A percentile compares a stretch with the other conserved stretches of the same genome.
Evolutionary conservation across 2,888 invertebrate genomes (phyloP).

Genomic region (Cataglyphis altisquamis): DNA sequence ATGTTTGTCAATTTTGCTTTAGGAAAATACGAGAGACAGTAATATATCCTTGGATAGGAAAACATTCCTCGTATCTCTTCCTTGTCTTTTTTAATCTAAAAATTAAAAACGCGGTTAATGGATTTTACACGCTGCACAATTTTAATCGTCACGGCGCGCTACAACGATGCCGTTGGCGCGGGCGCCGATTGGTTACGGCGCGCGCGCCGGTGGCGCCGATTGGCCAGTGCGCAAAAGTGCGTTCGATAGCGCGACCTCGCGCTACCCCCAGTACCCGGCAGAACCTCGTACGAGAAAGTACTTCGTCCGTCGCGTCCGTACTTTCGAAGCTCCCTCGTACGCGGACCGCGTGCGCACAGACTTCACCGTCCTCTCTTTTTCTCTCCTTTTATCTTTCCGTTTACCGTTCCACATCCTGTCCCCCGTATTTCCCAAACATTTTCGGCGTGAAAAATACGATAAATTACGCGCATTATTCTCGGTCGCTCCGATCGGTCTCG

Average conservation of each 20-base stretch:
- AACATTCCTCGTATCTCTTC: neutral
- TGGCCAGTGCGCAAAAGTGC: conserved; percentile 81
- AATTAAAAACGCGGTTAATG: conserved; percentile 24
- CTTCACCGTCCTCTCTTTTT: conserved; percentile 39
- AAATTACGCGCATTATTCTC: neutral
- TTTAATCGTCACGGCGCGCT: conserved; percentile 63
- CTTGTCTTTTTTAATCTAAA: neutral
- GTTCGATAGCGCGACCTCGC: conserved; percentile 83
- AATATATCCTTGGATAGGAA: neutral
- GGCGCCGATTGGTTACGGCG: conserved; percentile 61
- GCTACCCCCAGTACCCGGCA: conserved; percentile 84
- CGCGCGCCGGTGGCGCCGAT: conserved; percentile 77
- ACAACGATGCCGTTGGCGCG: conserved; percentile 55
- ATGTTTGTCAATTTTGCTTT: conserved; percentile 28
- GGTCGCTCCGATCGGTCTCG: conserved; percentile 20
- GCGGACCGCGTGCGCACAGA: conserved; percentile 62
- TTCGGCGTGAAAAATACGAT: neutral
- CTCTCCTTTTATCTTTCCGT: neutral
- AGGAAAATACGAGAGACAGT: conserved; percentile 5
- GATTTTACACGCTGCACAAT: conserved; percentile 4
- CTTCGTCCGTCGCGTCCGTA: conserved; percentile 71
- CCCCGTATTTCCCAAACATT: neutral
- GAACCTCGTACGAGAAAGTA: conserved; percentile 82
- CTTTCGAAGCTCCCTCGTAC: conserved; percentile 62
- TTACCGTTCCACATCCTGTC: neutral